phyloP scores from a whole-genome alignment of 2,888 invertebrate genomes.

The Pristionchus japonicus region DNA sequence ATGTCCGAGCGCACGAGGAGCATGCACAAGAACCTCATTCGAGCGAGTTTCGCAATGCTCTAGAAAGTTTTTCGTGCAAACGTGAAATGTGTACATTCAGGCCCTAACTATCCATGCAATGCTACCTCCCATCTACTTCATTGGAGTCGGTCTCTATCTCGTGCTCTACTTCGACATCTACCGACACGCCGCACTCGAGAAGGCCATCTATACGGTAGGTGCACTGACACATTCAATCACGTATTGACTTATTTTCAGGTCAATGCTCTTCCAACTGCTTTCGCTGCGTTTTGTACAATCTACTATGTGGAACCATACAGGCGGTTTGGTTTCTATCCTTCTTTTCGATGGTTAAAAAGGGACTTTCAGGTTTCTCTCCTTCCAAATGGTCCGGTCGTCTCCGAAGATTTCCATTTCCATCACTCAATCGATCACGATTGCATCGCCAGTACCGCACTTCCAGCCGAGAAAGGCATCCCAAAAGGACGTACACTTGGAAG shows the following conservation, averaged over 20 bases:
- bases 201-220: constrained; percentile 18
- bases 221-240: background rate
- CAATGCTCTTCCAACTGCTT: background rate
- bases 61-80: background rate
- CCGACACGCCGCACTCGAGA: background rate
- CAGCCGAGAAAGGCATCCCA: background rate
- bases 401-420: background rate
- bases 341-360: background rate
- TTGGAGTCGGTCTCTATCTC: background rate
- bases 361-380: background rate
- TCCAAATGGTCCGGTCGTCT: background rate
- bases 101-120: background rate
- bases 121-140: background rate
- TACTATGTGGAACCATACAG: background rate
- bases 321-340: background rate
- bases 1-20: background rate
- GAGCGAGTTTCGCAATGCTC: background rate
- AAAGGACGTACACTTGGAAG: background rate
- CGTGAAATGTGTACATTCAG: background rate
- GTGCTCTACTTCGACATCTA: background rate
- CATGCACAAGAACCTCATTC: background rate
- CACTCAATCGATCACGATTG: background rate
- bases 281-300: background rate
- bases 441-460: background rate
- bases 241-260: background rate